Evolutionary conservation across 2,113 vertebrate genomes (phyloP).

Genomic region (Serinus canaria): DNA sequence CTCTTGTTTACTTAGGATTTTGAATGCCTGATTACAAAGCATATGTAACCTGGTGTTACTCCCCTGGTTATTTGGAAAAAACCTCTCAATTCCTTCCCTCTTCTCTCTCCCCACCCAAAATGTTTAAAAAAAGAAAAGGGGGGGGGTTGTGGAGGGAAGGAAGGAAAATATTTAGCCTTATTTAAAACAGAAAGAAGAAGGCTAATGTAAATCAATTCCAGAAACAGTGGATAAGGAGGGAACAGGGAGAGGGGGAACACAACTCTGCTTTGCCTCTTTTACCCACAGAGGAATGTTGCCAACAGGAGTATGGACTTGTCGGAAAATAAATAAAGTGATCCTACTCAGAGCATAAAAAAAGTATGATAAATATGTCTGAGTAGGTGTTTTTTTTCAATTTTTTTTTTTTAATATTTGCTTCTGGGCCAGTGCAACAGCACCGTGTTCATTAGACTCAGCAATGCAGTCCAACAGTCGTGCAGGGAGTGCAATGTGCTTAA

Average conservation of each 20-base stretch:
- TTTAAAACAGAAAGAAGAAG: constrained; percentile 4
- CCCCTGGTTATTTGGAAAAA: background rate
- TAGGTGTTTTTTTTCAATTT: background rate
- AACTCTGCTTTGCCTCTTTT: background rate
- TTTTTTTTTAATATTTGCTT: background rate
- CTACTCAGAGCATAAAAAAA: background rate
- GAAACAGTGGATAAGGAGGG: background rate
- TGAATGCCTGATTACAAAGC: background rate
- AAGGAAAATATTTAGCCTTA: background rate
- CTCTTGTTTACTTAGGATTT: background rate
- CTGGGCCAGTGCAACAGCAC: background rate
- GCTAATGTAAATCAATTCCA: constrained; percentile 9
- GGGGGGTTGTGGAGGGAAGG: accelerated
- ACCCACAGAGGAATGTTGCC: background rate
- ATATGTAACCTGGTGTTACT: background rate
- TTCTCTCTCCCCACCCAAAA: background rate
- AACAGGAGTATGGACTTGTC: background rate
- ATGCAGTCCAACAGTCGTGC: background rate
- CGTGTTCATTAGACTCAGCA: background rate
- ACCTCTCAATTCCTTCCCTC: background rate
- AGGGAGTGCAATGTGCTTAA: background rate
- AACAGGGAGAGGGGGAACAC: background rate
- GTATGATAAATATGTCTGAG: background rate
- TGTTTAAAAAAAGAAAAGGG: background rate
- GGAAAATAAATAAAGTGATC: background rate